Evolutionary conservation across 2,888 invertebrate genomes (phyloP).

Genomic region (Crioceris asparagi): DNA sequence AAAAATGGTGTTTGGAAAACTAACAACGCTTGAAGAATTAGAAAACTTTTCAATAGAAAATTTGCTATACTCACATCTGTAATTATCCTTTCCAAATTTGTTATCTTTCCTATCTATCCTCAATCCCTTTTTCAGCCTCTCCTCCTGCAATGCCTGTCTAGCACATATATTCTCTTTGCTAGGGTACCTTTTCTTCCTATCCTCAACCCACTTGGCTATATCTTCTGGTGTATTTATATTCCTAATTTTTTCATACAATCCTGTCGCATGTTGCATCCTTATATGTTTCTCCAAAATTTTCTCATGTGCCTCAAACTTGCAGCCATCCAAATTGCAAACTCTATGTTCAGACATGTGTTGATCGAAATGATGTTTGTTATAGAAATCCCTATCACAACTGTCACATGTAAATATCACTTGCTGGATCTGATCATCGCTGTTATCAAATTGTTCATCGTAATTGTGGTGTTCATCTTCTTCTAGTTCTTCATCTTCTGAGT

Average conservation of each 20-base stretch:
- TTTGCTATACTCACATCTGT: constrained; percentile 32
- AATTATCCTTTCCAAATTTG: constrained; percentile 39
- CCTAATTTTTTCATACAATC: constrained; percentile 67
- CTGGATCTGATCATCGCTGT: constrained; percentile 10
- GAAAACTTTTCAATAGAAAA: too few relatives aligned
- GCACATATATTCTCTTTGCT: constrained; percentile 47
- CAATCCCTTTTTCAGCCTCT: constrained; percentile 65
- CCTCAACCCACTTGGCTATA: constrained; percentile 72
- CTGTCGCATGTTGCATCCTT: constrained; percentile 73
- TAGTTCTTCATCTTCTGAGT: constrained; percentile 12
- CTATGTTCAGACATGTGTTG: constrained; percentile 65
- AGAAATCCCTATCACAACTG: constrained; percentile 71
- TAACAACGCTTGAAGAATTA: too few relatives aligned
- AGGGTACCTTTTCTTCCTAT: constrained; percentile 57
- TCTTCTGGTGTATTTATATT: constrained; percentile 70
- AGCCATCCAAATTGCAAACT: constrained; percentile 71
- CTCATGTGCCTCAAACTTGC: constrained; percentile 67
- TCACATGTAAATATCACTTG: constrained; percentile 51
- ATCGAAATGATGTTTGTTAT: constrained; percentile 45
- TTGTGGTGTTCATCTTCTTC: constrained; percentile 13
- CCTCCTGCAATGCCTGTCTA: constrained; percentile 50
- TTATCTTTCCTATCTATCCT: constrained; percentile 40
- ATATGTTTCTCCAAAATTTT: constrained; percentile 68
- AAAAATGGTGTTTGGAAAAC: too few relatives aligned
- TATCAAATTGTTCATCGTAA: constrained; percentile 17